Percentiles rank a stretch among this genome's conserved stretches.
Evolutionary conservation across 2,888 invertebrate species (phyloP).

Genomic region (Linyphia triangularis): DNA sequence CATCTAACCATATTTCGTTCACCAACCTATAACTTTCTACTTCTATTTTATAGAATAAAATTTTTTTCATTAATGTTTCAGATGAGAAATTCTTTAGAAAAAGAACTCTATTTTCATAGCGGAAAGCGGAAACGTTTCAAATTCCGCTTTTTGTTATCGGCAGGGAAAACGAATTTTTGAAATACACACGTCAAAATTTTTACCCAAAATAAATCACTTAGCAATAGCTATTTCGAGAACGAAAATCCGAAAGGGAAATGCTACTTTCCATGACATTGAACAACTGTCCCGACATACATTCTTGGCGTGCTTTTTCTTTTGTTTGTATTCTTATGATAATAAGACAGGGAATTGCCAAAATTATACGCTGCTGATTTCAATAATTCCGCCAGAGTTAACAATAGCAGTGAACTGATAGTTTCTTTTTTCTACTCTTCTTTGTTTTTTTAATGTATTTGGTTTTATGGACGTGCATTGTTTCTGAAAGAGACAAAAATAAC

Average conservation of each 20-base stretch:
- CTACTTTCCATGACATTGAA: slow-evolving; percentile 11
- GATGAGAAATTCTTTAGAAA: too few species aligned
- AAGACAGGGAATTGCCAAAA: background rate
- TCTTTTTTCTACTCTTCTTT: background rate
- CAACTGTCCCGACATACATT: background rate
- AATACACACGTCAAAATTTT: background rate
- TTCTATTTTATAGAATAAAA: too few species aligned
- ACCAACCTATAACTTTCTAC: too few species aligned
- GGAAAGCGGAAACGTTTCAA: too few species aligned
- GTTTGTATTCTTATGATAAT: background rate
- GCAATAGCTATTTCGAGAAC: too few species aligned
- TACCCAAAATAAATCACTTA: background rate
- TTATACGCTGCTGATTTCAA: background rate
- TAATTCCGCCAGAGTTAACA: background rate
- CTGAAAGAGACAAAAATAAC: background rate
- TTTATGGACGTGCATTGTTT: background rate
- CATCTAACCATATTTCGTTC: too few species aligned
- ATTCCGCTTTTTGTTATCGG: too few species aligned
- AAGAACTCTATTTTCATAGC: too few species aligned
- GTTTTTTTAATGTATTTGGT: background rate
- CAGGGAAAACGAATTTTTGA: too few species aligned
- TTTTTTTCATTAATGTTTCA: too few species aligned
- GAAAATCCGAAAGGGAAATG: background rate
- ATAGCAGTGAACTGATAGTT: background rate
- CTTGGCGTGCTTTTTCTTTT: background rate